Evolutionary conservation across 2,888 invertebrate species (phyloP), one percentile per base, ranked within the genome.

Genomic region (Lasioglossum lativentre): DNA sequence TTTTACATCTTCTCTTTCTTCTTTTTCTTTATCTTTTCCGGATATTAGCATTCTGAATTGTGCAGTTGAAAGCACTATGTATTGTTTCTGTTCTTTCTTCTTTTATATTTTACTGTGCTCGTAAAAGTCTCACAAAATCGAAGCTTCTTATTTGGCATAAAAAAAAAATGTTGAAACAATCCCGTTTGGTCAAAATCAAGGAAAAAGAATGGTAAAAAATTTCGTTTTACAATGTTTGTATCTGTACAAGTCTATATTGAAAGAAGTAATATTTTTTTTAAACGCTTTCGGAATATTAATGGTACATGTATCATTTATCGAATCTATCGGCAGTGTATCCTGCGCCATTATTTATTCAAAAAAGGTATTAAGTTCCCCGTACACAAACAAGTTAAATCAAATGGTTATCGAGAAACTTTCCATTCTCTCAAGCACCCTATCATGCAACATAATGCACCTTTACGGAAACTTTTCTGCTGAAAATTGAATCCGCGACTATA

Each of bases 341-440:
- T 1, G 12, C 59, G 27, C 4, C 59, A 27, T 27, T 59, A 27
- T 59, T 59, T 59, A 59, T 27, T 14, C 59, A 59, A 59, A 4
- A 14, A n/a, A 14, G 5, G 12, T 12, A 14, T 59, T 14, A 59
- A 59, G 27, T 59, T 59, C 14, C 14, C 59, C 59, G 59, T 12
- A 27, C 14, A 12, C 59, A 59, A 59, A 59, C 59, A 59, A 27
- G 59, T 14, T 27, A 27, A 59, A 59, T 59, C n/a, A 59, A 59
- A 59, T 14, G 59, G 59, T 59, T 59, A 59, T 59, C 59, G 27
- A 12, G 59, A 14, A 59, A 59, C 59, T 59, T 59, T 27, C 12
- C 34, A 34, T 77, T 70, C 56, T 70, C 40, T 45, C 47, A 27
- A 59, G 59, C 27, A 27, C 27, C 59, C 59, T n/a, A 59, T 59